Evolutionary conservation across 2,113 vertebrate species (phyloP), one percentile per base, ranked within the genome.

Genomic region (Tenrec ecaudatus): DNA sequence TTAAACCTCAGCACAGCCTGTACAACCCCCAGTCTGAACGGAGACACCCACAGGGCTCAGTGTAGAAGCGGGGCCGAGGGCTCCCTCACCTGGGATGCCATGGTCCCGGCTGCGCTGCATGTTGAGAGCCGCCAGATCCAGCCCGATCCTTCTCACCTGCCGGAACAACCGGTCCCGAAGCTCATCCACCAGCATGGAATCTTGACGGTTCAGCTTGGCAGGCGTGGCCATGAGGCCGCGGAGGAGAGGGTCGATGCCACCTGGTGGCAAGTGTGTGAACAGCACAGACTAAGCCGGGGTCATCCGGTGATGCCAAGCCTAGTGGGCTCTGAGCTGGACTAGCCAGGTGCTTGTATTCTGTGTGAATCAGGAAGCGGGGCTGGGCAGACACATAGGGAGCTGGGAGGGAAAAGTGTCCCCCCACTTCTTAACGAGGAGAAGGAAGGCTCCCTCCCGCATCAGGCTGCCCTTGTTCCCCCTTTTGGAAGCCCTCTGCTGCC

Each of bases 51-150:
- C 7, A 57, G 15, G 75, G 29, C 4, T 58, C 5, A 3, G 33
- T 69, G 22, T 64, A 27, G 22, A 53, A 22, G 31, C 60, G 62
- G 75, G 36, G 12, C 2, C 0, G 10, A 60, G 19, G 31, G 81
- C 29, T 14, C 12, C 31, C 66, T 97, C 82, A 99, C 99, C 98
- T 73, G 97, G 98, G 6, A 99, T 96, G 81, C 98, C 98, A 0
- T 99, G 98, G 5, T 99, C 99, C 11, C 98, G 97, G 83, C 98
- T 85, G 1, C 98, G 96, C 69, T 99, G 98, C 98, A 99, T 98
- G 97, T 99, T 99, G n/a, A 99, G 97, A 0, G 98, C 88, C 0
- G 97, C 97, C 29, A 99, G 96, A 90, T 99, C 99, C 93, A 99
- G 94, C 2, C 98, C 97, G 0, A 98, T 95, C 95, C 93, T 93